Evolutionary conservation across 2,797 vertebrate genomes (phyloP).

Genomic region (Periophthalmus magnuspinnatus): DNA sequence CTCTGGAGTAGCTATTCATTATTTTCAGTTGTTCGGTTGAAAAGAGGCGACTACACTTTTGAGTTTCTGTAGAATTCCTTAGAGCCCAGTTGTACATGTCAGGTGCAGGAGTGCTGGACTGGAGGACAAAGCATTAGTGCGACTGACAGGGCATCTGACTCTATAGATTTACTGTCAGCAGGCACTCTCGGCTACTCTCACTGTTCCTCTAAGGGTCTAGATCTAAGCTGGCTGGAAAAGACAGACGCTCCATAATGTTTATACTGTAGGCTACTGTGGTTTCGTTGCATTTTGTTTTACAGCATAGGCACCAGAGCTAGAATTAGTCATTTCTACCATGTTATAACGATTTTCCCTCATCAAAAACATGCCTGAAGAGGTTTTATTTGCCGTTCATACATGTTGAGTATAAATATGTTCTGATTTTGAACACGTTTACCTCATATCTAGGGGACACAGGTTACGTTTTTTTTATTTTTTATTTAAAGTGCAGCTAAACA

Average conservation of each 20-base stretch:
- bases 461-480: too few relatives aligned
- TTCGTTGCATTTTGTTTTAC: background rate
- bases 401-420: too few relatives aligned
- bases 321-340: too few relatives aligned
- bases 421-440: too few relatives aligned
- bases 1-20: too few relatives aligned
- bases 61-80: background rate
- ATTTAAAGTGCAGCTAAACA: too few relatives aligned
- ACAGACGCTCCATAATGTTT: background rate
- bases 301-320: too few relatives aligned
- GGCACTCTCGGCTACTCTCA: slow-evolving; percentile 28
- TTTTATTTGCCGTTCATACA: too few relatives aligned
- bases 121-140: slow-evolving; percentile 21
- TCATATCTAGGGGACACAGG: too few relatives aligned
- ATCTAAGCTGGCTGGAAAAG: background rate
- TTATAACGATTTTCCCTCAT: too few relatives aligned
- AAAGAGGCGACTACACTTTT: slow-evolving; percentile 14
- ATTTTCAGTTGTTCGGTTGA: background rate
- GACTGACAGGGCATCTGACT: slow-evolving; percentile 38
- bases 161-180: slow-evolving; percentile 46
- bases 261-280: too few relatives aligned
- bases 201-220: slow-evolving; percentile 31
- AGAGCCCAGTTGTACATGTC: slow-evolving; percentile 24
- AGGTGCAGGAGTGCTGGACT: slow-evolving; percentile 8
- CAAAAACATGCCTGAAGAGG: too few relatives aligned